These are phyloP conservation scores for Columba guinea DNA, from an alignment of 2,797 vertebrate genomes.

Conservation along the genomic window DNA sequence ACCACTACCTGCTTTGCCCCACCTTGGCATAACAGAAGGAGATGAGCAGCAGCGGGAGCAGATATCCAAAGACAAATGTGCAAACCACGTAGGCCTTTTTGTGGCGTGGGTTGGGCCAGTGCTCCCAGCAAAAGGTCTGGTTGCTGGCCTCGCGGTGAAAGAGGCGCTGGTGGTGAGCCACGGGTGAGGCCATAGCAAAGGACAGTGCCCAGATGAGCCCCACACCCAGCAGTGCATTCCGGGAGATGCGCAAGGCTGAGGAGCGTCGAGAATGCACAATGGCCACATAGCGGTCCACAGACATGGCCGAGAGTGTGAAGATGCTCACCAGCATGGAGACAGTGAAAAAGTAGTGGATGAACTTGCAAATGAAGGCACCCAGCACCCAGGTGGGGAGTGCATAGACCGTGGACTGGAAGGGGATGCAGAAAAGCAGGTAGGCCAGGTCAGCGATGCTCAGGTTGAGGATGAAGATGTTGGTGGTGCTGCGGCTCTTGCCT, in stretches of 20 bases:
- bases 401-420: conserved; percentile 95
- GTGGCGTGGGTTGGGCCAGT: conserved; percentile 85
- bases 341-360: conserved; percentile 96
- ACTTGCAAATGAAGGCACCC: conserved; percentile 96
- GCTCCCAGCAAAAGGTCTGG: conserved; percentile 95
- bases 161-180: conserved; percentile 91
- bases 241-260: conserved; percentile 86
- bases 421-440: conserved; percentile 96
- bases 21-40: conserved; percentile 99
- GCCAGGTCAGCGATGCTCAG: conserved; percentile 96
- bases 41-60: conserved; percentile 93
- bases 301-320: conserved; percentile 96
- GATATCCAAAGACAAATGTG: conserved; percentile 95
- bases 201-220: conserved; percentile 92
- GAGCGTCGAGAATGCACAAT: conserved; percentile 95
- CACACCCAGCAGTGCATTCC: conserved; percentile 87
- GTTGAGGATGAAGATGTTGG: conserved; percentile 97
- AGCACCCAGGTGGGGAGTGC: conserved; percentile 92
- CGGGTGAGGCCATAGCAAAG: conserved; percentile 89
- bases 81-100: conserved; percentile 92
- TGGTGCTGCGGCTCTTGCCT: conserved; percentile 90
- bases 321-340: conserved; percentile 99
- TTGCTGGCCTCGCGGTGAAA: conserved; percentile 80
- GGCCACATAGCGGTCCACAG: conserved; percentile 97
- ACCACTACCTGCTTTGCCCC: neutral